Conservation (phyloP, 2,113 vertebrate genomes). For the Puma concolor region DNA sequence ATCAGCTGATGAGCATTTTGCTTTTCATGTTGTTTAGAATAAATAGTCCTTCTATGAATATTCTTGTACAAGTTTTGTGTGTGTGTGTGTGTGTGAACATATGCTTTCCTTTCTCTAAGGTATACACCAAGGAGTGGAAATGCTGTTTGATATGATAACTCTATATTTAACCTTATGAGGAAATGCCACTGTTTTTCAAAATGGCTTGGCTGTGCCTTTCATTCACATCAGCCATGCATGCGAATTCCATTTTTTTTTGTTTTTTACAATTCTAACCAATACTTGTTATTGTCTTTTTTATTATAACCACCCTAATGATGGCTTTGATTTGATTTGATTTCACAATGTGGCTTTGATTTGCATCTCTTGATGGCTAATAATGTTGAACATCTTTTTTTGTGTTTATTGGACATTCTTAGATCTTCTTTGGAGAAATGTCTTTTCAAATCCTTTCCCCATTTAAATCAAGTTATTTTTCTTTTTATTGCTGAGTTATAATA, state of each 20-base stretch:
- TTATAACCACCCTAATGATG: background rate
- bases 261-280: background rate
- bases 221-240: background rate
- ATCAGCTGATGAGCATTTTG: background rate
- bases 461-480: background rate
- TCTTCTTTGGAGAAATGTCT: background rate
- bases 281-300: background rate
- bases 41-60: background rate
- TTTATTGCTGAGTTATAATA: background rate
- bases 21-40: background rate
- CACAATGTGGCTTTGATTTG: background rate
- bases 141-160: background rate
- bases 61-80: background rate
- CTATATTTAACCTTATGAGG: background rate
- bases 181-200: background rate
- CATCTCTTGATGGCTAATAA: background rate
- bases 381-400: background rate
- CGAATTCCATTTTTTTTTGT: background rate
- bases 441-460: background rate
- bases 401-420: background rate
- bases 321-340: background rate
- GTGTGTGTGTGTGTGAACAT: background rate
- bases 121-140: background rate
- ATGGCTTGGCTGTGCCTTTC: background rate
- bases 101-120: background rate